Conservation (phyloP, 2,797 vertebrate species). For the Macrochelys suwanniensis region DNA sequence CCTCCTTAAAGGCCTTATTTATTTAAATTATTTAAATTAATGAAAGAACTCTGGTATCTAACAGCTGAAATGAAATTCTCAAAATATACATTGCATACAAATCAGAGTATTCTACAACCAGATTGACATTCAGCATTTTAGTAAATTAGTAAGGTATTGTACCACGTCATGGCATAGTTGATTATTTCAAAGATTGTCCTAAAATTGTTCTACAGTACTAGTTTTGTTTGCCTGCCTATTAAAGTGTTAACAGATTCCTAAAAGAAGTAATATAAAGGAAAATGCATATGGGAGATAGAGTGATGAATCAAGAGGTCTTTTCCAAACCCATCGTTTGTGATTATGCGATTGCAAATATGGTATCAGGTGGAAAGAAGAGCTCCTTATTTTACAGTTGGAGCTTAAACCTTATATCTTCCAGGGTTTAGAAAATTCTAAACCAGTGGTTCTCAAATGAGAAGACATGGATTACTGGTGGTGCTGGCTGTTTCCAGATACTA, state of each 20-base stretch:
- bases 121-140: not conserved
- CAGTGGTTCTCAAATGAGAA: constrained; percentile 62
- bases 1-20: not conserved
- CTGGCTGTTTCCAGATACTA: constrained; percentile 39
- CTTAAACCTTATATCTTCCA: constrained; percentile 31
- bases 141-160: constrained; percentile 2
- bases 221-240: not conserved
- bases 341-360: not conserved
- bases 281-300: not conserved
- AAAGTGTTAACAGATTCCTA: not conserved
- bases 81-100: not conserved
- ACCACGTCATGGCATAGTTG: not conserved
- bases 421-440: constrained; percentile 50
- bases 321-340: not conserved
- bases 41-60: not conserved
- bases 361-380: not conserved
- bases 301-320: not conserved
- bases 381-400: constrained; percentile 24
- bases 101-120: not conserved
- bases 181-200: not conserved
- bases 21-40: not conserved
- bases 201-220: not conserved
- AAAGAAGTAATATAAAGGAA: not conserved
- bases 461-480: constrained; percentile 19
- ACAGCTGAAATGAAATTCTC: not conserved